Conservation (phyloP, 2,797 vertebrate genomes). For the Lagorchestes hirsutus region DNA sequence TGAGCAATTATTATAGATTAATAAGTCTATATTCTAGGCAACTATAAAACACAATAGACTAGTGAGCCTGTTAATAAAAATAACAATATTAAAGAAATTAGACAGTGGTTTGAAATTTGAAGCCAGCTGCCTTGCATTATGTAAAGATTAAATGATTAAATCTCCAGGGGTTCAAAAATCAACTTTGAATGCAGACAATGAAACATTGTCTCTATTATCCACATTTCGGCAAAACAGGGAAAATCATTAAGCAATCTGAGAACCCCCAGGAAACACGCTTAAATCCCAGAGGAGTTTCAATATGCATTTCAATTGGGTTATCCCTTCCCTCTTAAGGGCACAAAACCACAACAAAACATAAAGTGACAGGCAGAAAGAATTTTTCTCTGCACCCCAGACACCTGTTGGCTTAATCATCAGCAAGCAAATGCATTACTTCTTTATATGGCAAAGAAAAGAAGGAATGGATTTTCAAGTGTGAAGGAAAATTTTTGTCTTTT, state of each 20-base stretch:
- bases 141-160: conserved; percentile 20
- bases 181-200: conserved; percentile 59
- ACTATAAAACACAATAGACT: conserved; percentile 40
- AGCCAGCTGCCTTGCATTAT: conserved; percentile 29
- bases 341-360: conserved; percentile 79
- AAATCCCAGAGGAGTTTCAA: conserved; percentile 86
- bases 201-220: neutral
- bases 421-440: conserved; percentile 78
- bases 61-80: neutral
- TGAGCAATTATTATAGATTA: conserved; percentile 16
- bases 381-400: conserved; percentile 82
- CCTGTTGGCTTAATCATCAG: conserved; percentile 86
- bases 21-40: neutral
- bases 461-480: neutral
- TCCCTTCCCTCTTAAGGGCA: conserved; percentile 82
- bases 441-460: conserved; percentile 63
- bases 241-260: conserved; percentile 89
- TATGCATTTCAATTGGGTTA: conserved; percentile 86
- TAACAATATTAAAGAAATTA: conserved; percentile 29
- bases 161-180: conserved; percentile 56
- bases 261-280: conserved; percentile 86
- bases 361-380: conserved; percentile 82
- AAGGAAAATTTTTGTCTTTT: neutral
- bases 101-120: conserved; percentile 29
- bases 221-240: conserved; percentile 78